Percentiles rank a stretch among this genome's conserved stretches.
Conservation (phyloP, 1,140 invertebrate species). For the Microplitis demolitor region DNA sequence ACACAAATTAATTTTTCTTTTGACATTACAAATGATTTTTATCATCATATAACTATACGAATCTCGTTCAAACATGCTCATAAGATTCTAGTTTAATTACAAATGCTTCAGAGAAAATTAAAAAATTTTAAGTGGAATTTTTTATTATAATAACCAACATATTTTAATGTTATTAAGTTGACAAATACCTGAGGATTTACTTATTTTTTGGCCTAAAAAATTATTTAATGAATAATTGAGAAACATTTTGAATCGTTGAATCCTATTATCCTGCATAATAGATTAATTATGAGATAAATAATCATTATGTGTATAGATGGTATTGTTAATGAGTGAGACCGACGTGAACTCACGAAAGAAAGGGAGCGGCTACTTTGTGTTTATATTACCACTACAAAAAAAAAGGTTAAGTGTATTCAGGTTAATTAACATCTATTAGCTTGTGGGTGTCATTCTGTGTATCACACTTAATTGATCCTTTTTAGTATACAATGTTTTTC, state of each 20-base stretch:
- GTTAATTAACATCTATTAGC: slow-evolving; percentile 32
- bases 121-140: not conserved
- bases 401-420: slow-evolving; percentile 24
- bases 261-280: too few relatives aligned
- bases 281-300: not conserved
- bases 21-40: too few relatives aligned
- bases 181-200: too few relatives aligned
- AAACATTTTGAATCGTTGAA: too few relatives aligned
- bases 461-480: slow-evolving; percentile 12
- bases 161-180: too few relatives aligned
- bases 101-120: not conserved
- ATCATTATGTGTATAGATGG: not conserved
- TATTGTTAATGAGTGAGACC: not conserved
- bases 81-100: not conserved
- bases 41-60: not conserved
- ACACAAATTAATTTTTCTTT: too few relatives aligned
- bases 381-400: slow-evolving; percentile 9
- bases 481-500: slow-evolving; percentile 16
- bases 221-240: too few relatives aligned
- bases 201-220: too few relatives aligned
- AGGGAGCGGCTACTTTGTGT: not conserved
- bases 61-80: not conserved
- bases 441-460: slow-evolving; percentile 5
- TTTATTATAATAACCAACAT: too few relatives aligned
- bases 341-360: slow-evolving; percentile 3